These are phyloP conservation scores for Cyrtorhinus lividipennis DNA, from an alignment of 1,140 invertebrate species.

Conservation along the genomic window DNA sequence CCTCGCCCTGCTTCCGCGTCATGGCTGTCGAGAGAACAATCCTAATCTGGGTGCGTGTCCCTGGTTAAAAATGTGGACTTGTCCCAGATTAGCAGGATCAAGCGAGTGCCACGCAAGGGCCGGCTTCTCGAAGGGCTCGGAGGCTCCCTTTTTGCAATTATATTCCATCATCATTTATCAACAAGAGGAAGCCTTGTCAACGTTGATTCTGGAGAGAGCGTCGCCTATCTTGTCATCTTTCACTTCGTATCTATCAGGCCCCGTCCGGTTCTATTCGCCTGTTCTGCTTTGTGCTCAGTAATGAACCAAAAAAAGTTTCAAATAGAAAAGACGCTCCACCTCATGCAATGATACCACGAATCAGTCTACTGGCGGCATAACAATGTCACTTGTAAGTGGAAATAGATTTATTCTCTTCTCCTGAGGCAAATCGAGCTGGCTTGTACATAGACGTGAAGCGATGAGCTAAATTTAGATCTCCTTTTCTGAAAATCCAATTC, in stretches of 20 bases:
- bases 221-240: neutral
- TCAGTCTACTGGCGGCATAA: no score
- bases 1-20: neutral
- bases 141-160: neutral
- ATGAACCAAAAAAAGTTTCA: no score
- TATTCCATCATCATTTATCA: conserved; percentile 10
- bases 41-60: conserved; percentile 1
- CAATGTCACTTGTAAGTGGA: no score
- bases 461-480: no score
- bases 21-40: neutral
- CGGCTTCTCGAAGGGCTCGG: neutral
- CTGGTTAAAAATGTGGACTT: conserved; percentile 8
- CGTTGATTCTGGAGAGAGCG: neutral
- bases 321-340: no score
- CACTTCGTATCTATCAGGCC: neutral
- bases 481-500: no score
- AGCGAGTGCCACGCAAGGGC: neutral
- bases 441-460: no score
- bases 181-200: neutral
- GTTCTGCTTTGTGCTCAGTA: no score
- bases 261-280: neutral
- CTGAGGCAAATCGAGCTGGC: no score
- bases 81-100: conserved; percentile 1
- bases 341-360: no score
- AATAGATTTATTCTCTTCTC: no score